These are phyloP conservation scores for Pseudeuparius sepicola DNA, from an alignment of 2,888 invertebrate genomes.

Conservation along the genomic window DNA sequence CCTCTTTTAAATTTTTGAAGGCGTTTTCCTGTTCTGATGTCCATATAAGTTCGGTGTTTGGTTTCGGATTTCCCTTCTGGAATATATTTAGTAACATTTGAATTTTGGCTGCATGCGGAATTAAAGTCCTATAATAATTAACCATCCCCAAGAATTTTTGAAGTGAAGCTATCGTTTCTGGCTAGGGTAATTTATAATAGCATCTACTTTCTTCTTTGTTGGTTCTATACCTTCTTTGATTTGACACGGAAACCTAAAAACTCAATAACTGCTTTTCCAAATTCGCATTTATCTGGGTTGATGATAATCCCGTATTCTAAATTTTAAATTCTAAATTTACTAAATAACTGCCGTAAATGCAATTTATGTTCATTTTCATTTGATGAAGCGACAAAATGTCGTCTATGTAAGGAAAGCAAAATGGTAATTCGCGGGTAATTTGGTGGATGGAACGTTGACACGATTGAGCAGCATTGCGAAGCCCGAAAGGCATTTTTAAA, in stretches of 20 bases:
- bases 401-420: conserved; percentile 20
- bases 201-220: conserved; percentile 27
- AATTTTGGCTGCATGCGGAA: conserved; percentile 17
- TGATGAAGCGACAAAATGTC: conserved; percentile 27
- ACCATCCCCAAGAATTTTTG: conserved; percentile 19
- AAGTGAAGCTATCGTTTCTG: conserved; percentile 13
- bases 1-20: conserved; percentile 15
- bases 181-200: conserved; percentile 24
- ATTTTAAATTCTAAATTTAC: too few species aligned
- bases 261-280: conserved; percentile 20
- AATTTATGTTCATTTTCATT: conserved; percentile 20
- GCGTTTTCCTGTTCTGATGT: conserved; percentile 18
- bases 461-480: conserved; percentile 36
- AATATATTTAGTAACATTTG: conserved; percentile 15
- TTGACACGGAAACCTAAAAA: conserved; percentile 28
- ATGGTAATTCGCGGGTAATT: conserved; percentile 11
- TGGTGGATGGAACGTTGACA: conserved; percentile 35
- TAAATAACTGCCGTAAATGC: too few species aligned
- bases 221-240: conserved; percentile 28
- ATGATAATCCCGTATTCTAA: conserved; percentile 21
- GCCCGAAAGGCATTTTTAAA: conserved; percentile 31
- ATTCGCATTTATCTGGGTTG: conserved; percentile 30
- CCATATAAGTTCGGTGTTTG: conserved; percentile 23
- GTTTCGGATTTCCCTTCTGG: not conserved
- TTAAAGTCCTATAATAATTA: conserved; percentile 20